Evolutionary conservation across 2,888 invertebrate species (phyloP).

Genomic region (Mythimna vitellina): DNA sequence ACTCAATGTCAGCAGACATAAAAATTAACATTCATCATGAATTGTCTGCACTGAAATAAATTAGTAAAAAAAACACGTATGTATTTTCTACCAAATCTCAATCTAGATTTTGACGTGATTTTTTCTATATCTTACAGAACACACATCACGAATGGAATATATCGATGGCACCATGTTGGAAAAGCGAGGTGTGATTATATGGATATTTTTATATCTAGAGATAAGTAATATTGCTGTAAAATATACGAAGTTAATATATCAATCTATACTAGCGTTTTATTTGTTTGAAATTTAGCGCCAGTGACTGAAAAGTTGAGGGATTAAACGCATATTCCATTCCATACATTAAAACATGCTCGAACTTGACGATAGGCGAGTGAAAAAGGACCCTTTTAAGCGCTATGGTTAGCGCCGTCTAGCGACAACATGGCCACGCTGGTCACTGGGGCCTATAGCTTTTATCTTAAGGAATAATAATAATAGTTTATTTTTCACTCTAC

Average conservation of each 20-base stretch:
- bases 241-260: slow-evolving; percentile 85
- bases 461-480: too few relatives aligned
- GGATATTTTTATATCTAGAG: slow-evolving; percentile 89
- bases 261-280: slow-evolving; percentile 68
- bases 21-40: background rate
- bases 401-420: too few relatives aligned
- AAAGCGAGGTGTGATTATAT: slow-evolving; percentile 77
- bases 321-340: too few relatives aligned
- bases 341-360: too few relatives aligned
- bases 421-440: too few relatives aligned
- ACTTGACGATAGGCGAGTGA: too few relatives aligned
- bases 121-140: slow-evolving; percentile 52
- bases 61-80: background rate
- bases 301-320: too few relatives aligned
- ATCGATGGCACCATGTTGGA: slow-evolving; percentile 68
- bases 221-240: slow-evolving; percentile 87
- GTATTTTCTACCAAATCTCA: background rate
- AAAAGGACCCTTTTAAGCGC: too few relatives aligned
- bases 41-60: background rate
- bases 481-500: too few relatives aligned
- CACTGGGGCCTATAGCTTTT: too few relatives aligned
- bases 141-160: slow-evolving; percentile 69
- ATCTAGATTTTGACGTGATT: background rate
- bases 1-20: background rate
- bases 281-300: slow-evolving; percentile 31